Conservation (phyloP, 2,797 vertebrate species). For the Centroberyx gerrardi region DNA sequence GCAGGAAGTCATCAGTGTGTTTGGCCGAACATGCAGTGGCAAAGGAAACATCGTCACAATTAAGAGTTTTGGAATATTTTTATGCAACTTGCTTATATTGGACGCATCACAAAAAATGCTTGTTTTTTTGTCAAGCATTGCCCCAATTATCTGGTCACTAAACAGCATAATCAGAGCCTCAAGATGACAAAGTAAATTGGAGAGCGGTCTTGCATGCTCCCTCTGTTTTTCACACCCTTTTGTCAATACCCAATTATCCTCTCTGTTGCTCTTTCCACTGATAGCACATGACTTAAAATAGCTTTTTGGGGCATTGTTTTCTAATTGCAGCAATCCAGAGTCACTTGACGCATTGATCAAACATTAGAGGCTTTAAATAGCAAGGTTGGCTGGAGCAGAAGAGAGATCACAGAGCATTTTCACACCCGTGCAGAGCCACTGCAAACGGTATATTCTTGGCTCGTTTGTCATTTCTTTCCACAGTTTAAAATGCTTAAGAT, state of each 20-base stretch:
- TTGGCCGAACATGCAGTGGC: slow-evolving; percentile 16
- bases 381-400: neutral
- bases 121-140: slow-evolving; percentile 72
- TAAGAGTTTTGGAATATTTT: slow-evolving; percentile 52
- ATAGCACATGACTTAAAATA: slow-evolving; percentile 79
- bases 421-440: slow-evolving; percentile 12
- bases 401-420: neutral
- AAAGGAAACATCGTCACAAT: slow-evolving; percentile 39
- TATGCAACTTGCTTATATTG: slow-evolving; percentile 54
- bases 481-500: slow-evolving; percentile 15
- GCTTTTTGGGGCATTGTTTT: slow-evolving; percentile 74
- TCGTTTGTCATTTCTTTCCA: slow-evolving; percentile 4
- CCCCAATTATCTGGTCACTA: slow-evolving; percentile 82
- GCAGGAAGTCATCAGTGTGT: slow-evolving; percentile 46
- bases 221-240: slow-evolving; percentile 77
- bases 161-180: slow-evolving; percentile 82
- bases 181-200: slow-evolving; percentile 82
- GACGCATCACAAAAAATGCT: slow-evolving; percentile 60
- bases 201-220: slow-evolving; percentile 69
- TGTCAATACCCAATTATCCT: slow-evolving; percentile 88
- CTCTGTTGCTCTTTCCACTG: slow-evolving; percentile 71
- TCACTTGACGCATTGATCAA: slow-evolving; percentile 77
- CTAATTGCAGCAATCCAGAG: slow-evolving; percentile 82
- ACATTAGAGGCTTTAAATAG: slow-evolving; percentile 64
- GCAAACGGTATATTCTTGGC: slow-evolving; percentile 14